Evolutionary conservation across 1,140 invertebrate species (phyloP).

Genomic region (Galleria mellonella): DNA sequence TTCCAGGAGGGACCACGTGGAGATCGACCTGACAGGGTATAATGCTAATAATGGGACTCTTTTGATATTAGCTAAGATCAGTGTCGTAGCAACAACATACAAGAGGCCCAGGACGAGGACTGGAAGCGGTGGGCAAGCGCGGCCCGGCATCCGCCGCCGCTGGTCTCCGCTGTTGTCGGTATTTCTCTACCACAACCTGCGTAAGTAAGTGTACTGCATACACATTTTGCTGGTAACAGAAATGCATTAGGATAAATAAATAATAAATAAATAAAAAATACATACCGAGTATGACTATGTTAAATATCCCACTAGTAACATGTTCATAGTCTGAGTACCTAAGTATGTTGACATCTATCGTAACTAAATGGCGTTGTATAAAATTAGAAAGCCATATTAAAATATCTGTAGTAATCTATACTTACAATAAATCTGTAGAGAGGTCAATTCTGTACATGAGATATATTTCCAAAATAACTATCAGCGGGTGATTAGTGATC

Average conservation of each 20-base stretch:
- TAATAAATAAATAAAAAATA: not conserved
- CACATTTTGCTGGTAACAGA: too few relatives aligned
- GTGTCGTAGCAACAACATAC: not conserved
- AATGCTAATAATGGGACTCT: not conserved
- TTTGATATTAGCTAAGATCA: too few relatives aligned
- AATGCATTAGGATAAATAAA: not conserved
- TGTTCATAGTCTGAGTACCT: not conserved
- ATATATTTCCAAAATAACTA: too few relatives aligned
- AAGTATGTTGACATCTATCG: too few relatives aligned
- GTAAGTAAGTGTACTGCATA: not conserved
- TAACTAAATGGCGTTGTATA: too few relatives aligned
- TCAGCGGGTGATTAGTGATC: too few relatives aligned
- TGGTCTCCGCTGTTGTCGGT: not conserved
- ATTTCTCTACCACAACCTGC: not conserved
- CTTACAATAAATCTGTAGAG: too few relatives aligned
- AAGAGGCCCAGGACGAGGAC: not conserved
- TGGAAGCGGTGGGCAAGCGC: not conserved
- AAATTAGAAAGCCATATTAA: too few relatives aligned
- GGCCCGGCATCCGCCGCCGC: not conserved
- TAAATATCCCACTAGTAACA: not conserved
- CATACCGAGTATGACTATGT: not conserved
- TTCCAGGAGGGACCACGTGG: too few relatives aligned
- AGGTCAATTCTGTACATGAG: too few relatives aligned
- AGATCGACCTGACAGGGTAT: too few relatives aligned
- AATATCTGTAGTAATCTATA: too few relatives aligned